Percentiles rank a stretch among this genome's conserved stretches.
Evolutionary conservation across 2,797 vertebrate species (phyloP).

Genomic region (Sylvia borin): DNA sequence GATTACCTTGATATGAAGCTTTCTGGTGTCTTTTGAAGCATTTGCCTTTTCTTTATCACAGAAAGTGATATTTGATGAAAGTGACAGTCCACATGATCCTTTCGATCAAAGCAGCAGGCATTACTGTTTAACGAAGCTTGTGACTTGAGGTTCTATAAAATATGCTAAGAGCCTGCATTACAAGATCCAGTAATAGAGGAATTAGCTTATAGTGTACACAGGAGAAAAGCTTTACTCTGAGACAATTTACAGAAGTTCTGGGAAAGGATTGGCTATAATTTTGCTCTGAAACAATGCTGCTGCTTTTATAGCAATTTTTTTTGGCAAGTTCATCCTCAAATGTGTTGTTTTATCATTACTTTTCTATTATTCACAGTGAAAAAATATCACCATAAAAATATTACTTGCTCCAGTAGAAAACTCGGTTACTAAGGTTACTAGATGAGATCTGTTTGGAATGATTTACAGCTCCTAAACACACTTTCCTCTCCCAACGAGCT

Average conservation of each 20-base stretch:
- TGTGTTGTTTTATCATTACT: slow-evolving; percentile 51
- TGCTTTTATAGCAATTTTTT: neutral
- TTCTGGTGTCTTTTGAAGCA: neutral
- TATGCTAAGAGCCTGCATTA: neutral
- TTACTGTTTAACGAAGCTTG: neutral
- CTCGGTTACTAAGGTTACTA: slow-evolving; percentile 64
- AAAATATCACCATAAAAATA: slow-evolving; percentile 44
- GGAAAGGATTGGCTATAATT: neutral
- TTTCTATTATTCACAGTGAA: slow-evolving; percentile 51
- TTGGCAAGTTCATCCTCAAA: slow-evolving; percentile 20
- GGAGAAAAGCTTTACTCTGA: slow-evolving; percentile 8
- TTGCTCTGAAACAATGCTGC: neutral
- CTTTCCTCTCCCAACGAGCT: neutral
- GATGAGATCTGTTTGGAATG: slow-evolving; percentile 50
- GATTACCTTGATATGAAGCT: neutral
- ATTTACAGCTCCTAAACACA: slow-evolving; percentile 44
- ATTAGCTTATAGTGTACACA: slow-evolving; percentile 14
- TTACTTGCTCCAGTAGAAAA: slow-evolving; percentile 43
- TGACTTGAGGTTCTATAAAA: slow-evolving; percentile 14
- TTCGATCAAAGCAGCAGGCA: neutral
- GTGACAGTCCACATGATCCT: neutral
- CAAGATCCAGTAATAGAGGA: slow-evolving; percentile 21
- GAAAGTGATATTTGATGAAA: slow-evolving; percentile 7
- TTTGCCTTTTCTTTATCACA: neutral
- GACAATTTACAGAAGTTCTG: slow-evolving; percentile 14